Base-by-base conservation (phyloP, 1,140 invertebrate genomes). In the Conopomorpha cramerella region DNA sequence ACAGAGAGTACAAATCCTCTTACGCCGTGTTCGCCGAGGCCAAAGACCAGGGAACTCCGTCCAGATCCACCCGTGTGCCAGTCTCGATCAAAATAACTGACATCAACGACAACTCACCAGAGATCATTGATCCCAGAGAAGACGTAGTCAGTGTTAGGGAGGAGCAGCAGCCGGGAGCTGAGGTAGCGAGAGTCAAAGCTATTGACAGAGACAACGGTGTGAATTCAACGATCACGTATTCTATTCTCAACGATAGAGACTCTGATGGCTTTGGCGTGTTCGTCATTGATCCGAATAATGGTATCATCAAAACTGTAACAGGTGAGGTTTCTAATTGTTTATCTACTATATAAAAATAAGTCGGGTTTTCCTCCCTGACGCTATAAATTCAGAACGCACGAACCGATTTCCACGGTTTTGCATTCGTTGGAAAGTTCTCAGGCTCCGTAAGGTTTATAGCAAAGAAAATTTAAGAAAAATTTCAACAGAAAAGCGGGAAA, bases 51-150 rank as follows among this genome's bases (percentile, higher is more conserved):
- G 95, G 95, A 0, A 81, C 78, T 1, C 89, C 92, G 0, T 84
- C 88, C 1, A 82, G 87, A 34, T 87, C 86, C 36, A 81, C 86
- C 10, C 78, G 90, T 42, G 88, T 91, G 0, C 80, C 86, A 3
- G 74, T 96, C 30, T 80, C 85, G 45, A 83, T 97, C 0, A 77
- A 81, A 38, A 86, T 93, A 2, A 81, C 84, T 10, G 94, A 96
- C 64, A 85, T 92, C 2, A 97, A 97, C 65, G 94, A 97, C 71
- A 96, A 96, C 74, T 82, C 87, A 6, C 92, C 92, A 8, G 85
- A 89, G 65, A 92, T 96, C 37, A 84, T 93, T 17, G 91, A 94
- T 67, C 92, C 91, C 3, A 85, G 89, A 54, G 90, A 93, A 61
- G 89, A 92, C 60, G 86, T 92, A 3, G 86, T 95, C 1, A 91